Evolutionary conservation across 2,113 vertebrate genomes (phyloP).

Genomic region (Chaetodon trifascialis): DNA sequence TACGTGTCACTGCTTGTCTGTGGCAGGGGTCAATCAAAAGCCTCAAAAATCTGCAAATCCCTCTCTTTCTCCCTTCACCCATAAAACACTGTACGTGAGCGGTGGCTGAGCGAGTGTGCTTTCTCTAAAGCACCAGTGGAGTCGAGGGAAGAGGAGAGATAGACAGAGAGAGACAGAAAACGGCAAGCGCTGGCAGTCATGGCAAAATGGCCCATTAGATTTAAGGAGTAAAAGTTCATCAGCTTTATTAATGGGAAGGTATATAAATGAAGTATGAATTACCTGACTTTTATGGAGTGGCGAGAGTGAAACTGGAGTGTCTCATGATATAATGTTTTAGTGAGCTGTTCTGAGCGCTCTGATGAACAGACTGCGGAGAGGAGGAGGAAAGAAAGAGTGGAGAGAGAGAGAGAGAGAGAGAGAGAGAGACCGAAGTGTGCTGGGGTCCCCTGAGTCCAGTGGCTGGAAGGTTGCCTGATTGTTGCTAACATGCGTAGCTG

Average conservation of each 20-base stretch:
- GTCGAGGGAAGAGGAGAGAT: conserved; percentile 38
- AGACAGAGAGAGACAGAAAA: conserved; percentile 48
- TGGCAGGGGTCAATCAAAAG: conserved; percentile 76
- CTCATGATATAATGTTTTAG: conserved; percentile 83
- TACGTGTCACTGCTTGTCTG: conserved; percentile 71
- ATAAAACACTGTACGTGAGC: conserved; percentile 56
- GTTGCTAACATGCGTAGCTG: conserved; percentile 83
- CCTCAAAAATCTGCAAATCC: conserved; percentile 73
- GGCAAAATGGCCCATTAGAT: conserved; percentile 82
- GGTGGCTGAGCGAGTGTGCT: conserved; percentile 45
- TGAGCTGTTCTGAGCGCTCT: conserved; percentile 77
- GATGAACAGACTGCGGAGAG: conserved; percentile 72
- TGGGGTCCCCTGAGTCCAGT: conserved; percentile 75
- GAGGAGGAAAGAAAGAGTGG: conserved; percentile 38
- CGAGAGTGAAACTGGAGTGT: conserved; percentile 80
- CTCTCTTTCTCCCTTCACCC: conserved; percentile 57
- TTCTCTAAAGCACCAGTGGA: conserved; percentile 42
- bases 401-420: conserved; percentile 47
- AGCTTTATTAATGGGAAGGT: conserved; percentile 84
- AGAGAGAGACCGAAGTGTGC: conserved; percentile 69
- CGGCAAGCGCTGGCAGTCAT: conserved; percentile 64
- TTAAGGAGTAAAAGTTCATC: conserved; percentile 84
- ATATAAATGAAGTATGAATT: conserved; percentile 85
- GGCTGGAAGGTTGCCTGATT: conserved; percentile 83
- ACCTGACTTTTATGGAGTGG: conserved; percentile 84